Percentiles rank a stretch among this genome's conserved stretches.
These are phyloP conservation scores for Dryobates pubescens DNA, from an alignment of 2,797 vertebrate genomes.

Conservation along the genomic window DNA sequence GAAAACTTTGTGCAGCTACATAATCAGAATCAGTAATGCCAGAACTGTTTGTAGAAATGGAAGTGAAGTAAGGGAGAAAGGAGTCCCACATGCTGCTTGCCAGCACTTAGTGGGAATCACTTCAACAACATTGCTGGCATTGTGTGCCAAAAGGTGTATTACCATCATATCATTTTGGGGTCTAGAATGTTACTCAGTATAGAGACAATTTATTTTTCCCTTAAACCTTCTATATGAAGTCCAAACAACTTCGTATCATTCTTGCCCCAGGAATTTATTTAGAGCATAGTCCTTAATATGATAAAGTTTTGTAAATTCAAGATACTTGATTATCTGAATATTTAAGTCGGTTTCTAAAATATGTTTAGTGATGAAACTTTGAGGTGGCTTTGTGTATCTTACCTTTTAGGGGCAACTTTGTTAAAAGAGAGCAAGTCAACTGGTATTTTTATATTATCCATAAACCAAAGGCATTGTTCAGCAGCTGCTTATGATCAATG, in stretches of 20 bases:
- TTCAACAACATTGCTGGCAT: rapidly evolving
- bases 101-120: not conserved
- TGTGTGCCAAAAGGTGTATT: not conserved
- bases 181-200: not conserved
- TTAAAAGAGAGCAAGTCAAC: not conserved
- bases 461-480: not conserved
- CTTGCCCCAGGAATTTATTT: not conserved
- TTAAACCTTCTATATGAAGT: not conserved
- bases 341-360: not conserved
- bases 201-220: not conserved
- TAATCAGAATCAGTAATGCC: not conserved
- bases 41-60: not conserved
- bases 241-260: not conserved
- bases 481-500: not conserved
- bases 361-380: not conserved
- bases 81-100: not conserved
- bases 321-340: not conserved
- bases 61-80: not conserved
- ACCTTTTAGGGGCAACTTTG: not conserved
- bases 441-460: not conserved
- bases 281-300: not conserved
- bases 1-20: not conserved
- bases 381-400: not conserved
- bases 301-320: not conserved
- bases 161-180: not conserved